These are phyloP conservation scores for Stomatorhinus walkeri DNA, from an alignment of 2,797 vertebrate species.

Conservation along the genomic window DNA sequence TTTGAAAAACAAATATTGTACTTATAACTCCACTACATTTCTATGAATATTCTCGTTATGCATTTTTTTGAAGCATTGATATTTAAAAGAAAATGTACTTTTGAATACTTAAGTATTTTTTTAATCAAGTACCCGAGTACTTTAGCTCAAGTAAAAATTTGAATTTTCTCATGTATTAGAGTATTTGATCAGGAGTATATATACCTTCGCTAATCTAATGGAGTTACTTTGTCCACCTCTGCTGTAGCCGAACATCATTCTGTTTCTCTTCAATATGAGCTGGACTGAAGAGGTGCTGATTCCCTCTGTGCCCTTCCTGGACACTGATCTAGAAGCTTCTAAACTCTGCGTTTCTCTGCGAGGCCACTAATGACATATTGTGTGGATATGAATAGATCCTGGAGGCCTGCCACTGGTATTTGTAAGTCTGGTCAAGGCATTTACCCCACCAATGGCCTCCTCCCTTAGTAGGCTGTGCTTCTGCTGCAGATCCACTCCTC, in stretches of 20 bases:
- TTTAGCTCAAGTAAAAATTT: neutral
- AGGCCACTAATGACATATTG: conserved; percentile 1
- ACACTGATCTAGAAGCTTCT: conserved; percentile 1
- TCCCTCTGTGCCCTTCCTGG: neutral
- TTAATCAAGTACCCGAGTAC: neutral
- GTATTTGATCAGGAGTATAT: neutral
- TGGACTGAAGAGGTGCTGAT: neutral
- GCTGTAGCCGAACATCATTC: neutral
- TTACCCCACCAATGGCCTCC: neutral
- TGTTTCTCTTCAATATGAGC: neutral
- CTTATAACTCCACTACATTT: neutral
- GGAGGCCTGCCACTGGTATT: neutral
- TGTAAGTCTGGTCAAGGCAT: conserved; percentile 2
- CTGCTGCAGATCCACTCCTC: neutral
- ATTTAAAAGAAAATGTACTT: neutral
- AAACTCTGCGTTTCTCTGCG: neutral
- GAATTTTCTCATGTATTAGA: neutral
- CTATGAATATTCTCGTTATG: neutral
- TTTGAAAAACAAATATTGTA: neutral
- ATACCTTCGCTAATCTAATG: neutral
- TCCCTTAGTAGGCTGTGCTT: neutral
- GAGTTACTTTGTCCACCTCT: neutral
- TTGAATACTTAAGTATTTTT: neutral
- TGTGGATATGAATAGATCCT: neutral
- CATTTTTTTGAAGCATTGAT: neutral